Evolutionary conservation across 2,888 invertebrate genomes (phyloP).

Genomic region (Escarpia spicata): DNA sequence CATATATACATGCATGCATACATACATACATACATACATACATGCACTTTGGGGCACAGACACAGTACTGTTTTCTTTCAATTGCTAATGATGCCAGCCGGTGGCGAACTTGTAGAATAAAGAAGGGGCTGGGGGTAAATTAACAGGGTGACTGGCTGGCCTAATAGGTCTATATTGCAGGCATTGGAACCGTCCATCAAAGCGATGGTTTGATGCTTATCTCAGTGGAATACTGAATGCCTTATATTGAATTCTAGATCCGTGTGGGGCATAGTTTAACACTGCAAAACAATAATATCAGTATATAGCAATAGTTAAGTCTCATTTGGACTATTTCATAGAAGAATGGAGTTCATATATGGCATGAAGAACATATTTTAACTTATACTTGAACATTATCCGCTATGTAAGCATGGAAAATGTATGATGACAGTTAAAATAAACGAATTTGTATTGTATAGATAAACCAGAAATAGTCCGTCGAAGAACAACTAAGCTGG

Average conservation of each 20-base stretch:
- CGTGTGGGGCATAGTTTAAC: background rate
- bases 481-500: too few species aligned
- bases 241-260: background rate
- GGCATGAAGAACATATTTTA: too few species aligned
- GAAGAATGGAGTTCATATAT: too few species aligned
- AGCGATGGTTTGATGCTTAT: background rate
- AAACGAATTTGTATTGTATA: too few species aligned
- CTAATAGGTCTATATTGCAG: background rate
- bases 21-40: background rate
- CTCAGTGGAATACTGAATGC: background rate
- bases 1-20: background rate
- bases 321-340: too few species aligned
- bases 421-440: too few species aligned
- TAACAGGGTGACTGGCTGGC: background rate
- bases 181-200: background rate
- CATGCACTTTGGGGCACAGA: background rate
- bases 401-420: too few species aligned
- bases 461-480: too few species aligned
- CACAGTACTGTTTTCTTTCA: background rate
- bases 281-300: too few species aligned
- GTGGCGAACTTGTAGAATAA: background rate
- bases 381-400: too few species aligned
- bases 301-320: too few species aligned
- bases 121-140: background rate
- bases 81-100: background rate